These are phyloP conservation scores for Philopotamus ludificatus DNA, from an alignment of 1,140 invertebrate genomes.

Conservation along the genomic window DNA sequence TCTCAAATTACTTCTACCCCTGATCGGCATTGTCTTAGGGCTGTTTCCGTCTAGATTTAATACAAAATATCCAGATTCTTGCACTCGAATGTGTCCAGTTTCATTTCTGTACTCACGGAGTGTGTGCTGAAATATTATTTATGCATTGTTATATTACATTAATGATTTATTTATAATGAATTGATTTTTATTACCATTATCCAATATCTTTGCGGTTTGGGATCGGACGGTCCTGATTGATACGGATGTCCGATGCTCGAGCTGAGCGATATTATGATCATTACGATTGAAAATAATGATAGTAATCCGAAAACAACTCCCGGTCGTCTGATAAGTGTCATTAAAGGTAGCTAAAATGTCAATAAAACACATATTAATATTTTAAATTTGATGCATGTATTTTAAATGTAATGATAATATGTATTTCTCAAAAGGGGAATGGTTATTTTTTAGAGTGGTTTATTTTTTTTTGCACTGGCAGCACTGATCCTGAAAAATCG, in stretches of 20 bases:
- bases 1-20: background rate
- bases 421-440: too few species aligned
- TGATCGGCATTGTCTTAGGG: slow-evolving; percentile 26
- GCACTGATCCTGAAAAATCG: too few species aligned
- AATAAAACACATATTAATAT: too few species aligned
- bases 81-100: background rate
- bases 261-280: slow-evolving; percentile 25
- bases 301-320: slow-evolving; percentile 21
- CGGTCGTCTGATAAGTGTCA: slow-evolving; percentile 29
- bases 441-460: too few species aligned
- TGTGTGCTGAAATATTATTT: slow-evolving; percentile 33
- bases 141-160: too few species aligned
- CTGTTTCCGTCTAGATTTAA: slow-evolving; percentile 37
- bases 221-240: slow-evolving; percentile 24
- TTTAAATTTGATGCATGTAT: too few species aligned
- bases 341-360: slow-evolving; percentile 31
- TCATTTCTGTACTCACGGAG: slow-evolving; percentile 29
- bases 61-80: slow-evolving; percentile 35
- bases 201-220: slow-evolving; percentile 36
- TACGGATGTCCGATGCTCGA: slow-evolving; percentile 32
- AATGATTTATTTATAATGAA: too few species aligned
- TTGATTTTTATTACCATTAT: slow-evolving; percentile 33
- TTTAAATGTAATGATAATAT: too few species aligned
- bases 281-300: slow-evolving; percentile 19
- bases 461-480: too few species aligned